phyloP scores from a whole-genome alignment of 2,113 vertebrate species.

The Gambusia holbrooki region DNA sequence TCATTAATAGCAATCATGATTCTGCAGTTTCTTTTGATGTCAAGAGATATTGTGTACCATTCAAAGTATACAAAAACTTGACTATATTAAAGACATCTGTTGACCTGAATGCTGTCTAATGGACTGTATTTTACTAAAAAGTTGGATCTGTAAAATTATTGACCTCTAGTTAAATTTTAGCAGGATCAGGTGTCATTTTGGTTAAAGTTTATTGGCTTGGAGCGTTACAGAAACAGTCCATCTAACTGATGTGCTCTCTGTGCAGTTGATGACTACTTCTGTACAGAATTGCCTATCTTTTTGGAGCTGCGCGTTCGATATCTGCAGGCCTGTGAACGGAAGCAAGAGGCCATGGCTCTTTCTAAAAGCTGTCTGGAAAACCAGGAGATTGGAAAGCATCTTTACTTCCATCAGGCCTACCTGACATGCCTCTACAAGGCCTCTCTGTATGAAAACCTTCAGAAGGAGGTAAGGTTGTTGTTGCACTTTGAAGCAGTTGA shows the following conservation, averaged over 20 bases:
- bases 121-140: not conserved
- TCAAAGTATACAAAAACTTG: not conserved
- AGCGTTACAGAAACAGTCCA: not conserved
- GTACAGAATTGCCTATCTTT: slow-evolving; percentile 92
- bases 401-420: slow-evolving; percentile 97
- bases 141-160: no score
- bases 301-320: slow-evolving; percentile 97
- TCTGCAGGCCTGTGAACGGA: slow-evolving; percentile 94
- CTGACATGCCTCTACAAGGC: slow-evolving; percentile 94
- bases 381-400: slow-evolving; percentile 86
- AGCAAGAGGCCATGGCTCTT: slow-evolving; percentile 93
- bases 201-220: not conserved
- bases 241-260: not conserved
- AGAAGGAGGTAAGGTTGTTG: slow-evolving; percentile 85
- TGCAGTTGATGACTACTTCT: slow-evolving; percentile 92
- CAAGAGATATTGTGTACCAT: not conserved
- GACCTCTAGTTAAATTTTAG: no score
- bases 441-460: slow-evolving; percentile 88
- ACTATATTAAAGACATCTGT: not conserved
- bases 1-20: not conserved
- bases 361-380: slow-evolving; percentile 94
- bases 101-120: not conserved
- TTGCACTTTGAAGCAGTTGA: not conserved
- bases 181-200: no score
- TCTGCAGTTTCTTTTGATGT: not conserved